These are phyloP conservation scores for Variabilichromis moorii DNA, from an alignment of 2,113 vertebrate species.

Conservation along the genomic window DNA sequence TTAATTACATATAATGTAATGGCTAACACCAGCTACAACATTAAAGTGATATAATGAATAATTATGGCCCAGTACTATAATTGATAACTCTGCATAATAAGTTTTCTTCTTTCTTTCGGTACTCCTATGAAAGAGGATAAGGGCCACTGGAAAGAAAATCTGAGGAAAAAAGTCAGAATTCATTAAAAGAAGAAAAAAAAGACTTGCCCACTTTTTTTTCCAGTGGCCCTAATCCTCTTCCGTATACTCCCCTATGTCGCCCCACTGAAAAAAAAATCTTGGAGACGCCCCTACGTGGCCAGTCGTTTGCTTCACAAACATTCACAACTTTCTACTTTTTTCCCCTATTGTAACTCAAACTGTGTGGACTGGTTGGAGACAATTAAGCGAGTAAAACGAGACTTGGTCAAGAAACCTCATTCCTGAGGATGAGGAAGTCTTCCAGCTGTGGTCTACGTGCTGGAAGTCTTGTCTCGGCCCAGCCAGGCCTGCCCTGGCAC, in stretches of 20 bases:
- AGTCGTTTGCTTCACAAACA: not conserved
- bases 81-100: not conserved
- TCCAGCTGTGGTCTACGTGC: slow-evolving; percentile 30
- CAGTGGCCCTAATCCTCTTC: not conserved
- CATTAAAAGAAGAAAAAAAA: not conserved
- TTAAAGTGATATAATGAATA: not conserved
- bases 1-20: not conserved
- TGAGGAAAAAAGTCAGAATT: not conserved
- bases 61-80: not conserved
- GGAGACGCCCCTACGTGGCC: not conserved
- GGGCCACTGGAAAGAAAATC: not conserved
- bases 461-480: not conserved
- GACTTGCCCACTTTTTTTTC: not conserved
- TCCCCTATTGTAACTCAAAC: not conserved
- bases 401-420: not conserved
- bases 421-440: not conserved
- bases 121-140: not conserved
- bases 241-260: not conserved
- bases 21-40: not conserved
- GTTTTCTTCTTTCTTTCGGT: not conserved
- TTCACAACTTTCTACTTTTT: not conserved
- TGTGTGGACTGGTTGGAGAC: not conserved
- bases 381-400: not conserved
- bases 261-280: not conserved
- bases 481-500: not conserved